Evolutionary conservation across 2,888 invertebrate genomes (phyloP).

Genomic region (Conomelus anceps): DNA sequence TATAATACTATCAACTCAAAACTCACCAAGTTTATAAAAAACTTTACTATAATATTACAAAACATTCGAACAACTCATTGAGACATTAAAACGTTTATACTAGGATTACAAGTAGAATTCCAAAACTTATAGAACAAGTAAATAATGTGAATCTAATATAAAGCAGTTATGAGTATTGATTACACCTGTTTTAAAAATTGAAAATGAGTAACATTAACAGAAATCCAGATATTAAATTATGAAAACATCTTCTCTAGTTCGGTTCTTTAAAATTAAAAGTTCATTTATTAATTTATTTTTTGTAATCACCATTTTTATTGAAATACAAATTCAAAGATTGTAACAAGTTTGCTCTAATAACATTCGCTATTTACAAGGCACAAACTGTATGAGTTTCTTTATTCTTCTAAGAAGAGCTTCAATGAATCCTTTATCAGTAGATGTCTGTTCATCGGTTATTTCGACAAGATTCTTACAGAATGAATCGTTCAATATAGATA

Average conservation of each 20-base stretch:
- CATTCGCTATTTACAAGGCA: slow-evolving; percentile 42
- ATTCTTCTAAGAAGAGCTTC: slow-evolving; percentile 70
- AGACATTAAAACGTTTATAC: background rate
- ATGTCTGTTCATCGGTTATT: slow-evolving; percentile 59
- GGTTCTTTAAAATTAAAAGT: too few species aligned
- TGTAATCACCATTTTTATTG: background rate
- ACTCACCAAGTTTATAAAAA: background rate
- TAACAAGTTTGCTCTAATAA: background rate
- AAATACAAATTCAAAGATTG: background rate
- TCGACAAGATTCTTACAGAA: slow-evolving; percentile 67
- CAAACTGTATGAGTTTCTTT: slow-evolving; percentile 72
- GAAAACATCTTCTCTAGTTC: background rate
- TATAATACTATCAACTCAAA: background rate
- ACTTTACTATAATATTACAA: background rate
- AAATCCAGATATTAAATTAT: background rate
- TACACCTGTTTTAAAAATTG: background rate
- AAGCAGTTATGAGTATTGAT: background rate
- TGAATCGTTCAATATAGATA: slow-evolving; percentile 68
- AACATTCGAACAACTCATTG: background rate
- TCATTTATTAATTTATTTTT: background rate
- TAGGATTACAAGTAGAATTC: background rate
- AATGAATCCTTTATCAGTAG: slow-evolving; percentile 59
- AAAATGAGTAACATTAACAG: background rate
- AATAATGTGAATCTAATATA: background rate
- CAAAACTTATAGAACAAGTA: background rate